These are phyloP conservation scores for Phalacrocorax aristotelis DNA, from an alignment of 2,113 vertebrate species.

Conservation along the genomic window DNA sequence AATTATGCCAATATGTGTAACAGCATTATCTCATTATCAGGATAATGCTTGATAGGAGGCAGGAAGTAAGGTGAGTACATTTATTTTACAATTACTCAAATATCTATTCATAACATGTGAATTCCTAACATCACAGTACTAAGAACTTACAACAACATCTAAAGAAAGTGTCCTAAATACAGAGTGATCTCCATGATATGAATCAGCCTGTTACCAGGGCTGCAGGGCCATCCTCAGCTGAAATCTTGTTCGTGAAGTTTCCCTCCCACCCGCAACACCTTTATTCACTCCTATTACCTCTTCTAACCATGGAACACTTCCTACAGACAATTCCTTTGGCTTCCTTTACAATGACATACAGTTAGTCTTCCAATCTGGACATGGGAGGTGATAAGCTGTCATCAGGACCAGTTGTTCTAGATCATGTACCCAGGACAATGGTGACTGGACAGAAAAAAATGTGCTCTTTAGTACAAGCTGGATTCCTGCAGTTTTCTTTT, in stretches of 20 bases:
- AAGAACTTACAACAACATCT: background rate
- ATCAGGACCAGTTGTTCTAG: background rate
- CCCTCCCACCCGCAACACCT: fast-evolving
- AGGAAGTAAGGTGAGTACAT: background rate
- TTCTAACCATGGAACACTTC: background rate
- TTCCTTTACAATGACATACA: background rate
- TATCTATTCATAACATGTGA: background rate
- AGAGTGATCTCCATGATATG: background rate
- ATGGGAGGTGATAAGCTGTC: background rate
- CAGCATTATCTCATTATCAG: background rate
- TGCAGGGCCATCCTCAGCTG: background rate
- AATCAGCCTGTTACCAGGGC: background rate
- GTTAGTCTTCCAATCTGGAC: background rate
- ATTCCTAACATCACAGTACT: background rate
- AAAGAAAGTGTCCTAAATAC: background rate
- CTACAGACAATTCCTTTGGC: background rate
- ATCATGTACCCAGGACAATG: fast-evolving
- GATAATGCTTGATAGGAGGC: background rate
- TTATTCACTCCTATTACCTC: background rate
- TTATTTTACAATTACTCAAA: background rate
- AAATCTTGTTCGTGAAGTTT: background rate
- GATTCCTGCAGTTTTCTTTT: background rate
- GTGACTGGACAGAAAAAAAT: background rate
- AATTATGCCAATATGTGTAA: background rate
- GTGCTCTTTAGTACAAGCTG: background rate